Conservation (phyloP, 2,113 vertebrate genomes). For the Dolichallabes microphthalmus region DNA sequence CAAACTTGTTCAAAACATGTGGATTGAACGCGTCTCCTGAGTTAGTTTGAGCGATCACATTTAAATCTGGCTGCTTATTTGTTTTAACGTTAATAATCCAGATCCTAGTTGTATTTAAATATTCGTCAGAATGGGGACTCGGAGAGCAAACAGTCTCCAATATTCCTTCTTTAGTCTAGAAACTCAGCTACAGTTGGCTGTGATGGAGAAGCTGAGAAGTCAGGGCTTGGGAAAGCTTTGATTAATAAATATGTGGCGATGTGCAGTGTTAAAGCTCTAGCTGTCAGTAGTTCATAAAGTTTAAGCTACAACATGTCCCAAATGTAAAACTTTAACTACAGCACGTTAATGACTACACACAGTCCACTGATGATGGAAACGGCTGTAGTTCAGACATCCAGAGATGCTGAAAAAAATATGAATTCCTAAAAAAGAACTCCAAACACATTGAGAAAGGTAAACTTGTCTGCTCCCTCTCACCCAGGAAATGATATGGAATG, state of each 20-base stretch:
- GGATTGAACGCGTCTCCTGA: neutral
- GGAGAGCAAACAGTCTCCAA: neutral
- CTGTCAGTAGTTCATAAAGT: neutral
- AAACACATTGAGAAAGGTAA: constrained; percentile 54
- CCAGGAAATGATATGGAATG: neutral
- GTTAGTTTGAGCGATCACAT: neutral
- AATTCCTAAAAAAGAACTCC: constrained; percentile 59
- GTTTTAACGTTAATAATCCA: neutral
- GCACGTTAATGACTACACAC: neutral
- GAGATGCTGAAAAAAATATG: constrained; percentile 47
- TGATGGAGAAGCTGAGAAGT: neutral
- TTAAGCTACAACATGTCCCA: neutral
- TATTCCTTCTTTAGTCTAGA: neutral
- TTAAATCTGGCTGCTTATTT: neutral
- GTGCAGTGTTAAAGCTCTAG: neutral
- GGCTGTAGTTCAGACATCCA: constrained; percentile 35
- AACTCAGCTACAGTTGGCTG: neutral
- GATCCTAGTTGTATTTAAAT: neutral
- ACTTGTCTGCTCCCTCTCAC: constrained; percentile 13
- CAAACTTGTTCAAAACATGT: neutral
- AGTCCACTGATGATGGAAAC: neutral
- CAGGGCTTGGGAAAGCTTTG: neutral
- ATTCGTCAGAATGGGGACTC: neutral
- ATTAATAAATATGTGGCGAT: neutral
- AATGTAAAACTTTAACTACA: neutral